Evolutionary conservation across 1,140 invertebrate genomes (phyloP).

Genomic region (Lordiphosa clarofinis): DNA sequence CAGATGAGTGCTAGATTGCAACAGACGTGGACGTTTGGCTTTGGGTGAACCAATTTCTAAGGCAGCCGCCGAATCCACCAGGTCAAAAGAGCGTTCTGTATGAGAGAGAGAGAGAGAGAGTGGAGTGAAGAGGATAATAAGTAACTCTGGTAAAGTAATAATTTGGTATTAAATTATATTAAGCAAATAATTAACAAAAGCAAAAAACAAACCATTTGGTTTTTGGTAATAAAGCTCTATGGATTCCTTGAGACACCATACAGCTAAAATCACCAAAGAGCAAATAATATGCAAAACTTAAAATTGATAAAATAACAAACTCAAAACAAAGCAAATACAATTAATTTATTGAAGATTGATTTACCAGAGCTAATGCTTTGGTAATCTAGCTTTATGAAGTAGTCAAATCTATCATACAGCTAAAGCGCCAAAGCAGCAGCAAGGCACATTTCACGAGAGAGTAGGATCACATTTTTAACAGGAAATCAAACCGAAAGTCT

Average conservation of each 20-base stretch:
- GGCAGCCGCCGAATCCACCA: constrained; percentile 73
- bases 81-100: constrained; percentile 70
- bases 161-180: too few relatives aligned
- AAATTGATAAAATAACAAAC: constrained; percentile 47
- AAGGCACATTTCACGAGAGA: constrained; percentile 17
- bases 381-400: constrained; percentile 97
- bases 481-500: too few relatives aligned
- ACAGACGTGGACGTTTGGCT: constrained; percentile 61
- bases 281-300: constrained; percentile 74
- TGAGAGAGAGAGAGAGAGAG: too few relatives aligned
- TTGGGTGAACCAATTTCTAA: constrained; percentile 65
- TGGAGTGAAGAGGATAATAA: constrained; percentile 6
- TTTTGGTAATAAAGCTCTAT: constrained; percentile 80
- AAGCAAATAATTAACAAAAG: too few relatives aligned
- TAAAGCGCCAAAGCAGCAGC: constrained; percentile 95
- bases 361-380: constrained; percentile 86
- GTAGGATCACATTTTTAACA: too few relatives aligned
- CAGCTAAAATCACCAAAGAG: constrained; percentile 80
- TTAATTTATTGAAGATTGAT: constrained; percentile 8
- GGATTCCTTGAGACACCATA: constrained; percentile 69
- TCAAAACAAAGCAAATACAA: constrained; percentile 16
- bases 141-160: too few relatives aligned
- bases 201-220: constrained; percentile 79
- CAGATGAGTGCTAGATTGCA: constrained; percentile 70
- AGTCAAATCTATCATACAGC: constrained; percentile 90